These are phyloP conservation scores for Enteromius radiatus DNA, from an alignment of 2,797 vertebrate species.

Conservation along the genomic window DNA sequence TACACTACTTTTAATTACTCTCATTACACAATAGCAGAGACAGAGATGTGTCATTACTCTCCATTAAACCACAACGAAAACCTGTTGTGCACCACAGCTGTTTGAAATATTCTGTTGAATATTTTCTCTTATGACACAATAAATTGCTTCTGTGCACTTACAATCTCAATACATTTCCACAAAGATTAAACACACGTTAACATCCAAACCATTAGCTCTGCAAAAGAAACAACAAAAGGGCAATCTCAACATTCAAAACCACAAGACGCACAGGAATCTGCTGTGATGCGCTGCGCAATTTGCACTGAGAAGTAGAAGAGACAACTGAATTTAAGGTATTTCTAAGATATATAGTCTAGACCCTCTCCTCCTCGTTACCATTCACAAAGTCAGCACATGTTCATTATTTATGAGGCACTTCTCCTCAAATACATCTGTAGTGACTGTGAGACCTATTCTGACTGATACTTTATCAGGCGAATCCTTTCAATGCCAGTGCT, in stretches of 20 bases:
- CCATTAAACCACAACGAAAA: slow-evolving; percentile 57
- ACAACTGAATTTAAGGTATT: slow-evolving; percentile 16
- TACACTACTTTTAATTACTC: slow-evolving; percentile 68
- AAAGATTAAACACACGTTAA: background rate
- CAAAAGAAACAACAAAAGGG: background rate
- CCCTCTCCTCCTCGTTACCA: slow-evolving; percentile 63
- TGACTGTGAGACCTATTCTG: slow-evolving; percentile 55
- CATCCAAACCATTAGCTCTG: slow-evolving; percentile 5
- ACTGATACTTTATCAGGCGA: slow-evolving; percentile 56
- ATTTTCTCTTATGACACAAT: slow-evolving; percentile 14
- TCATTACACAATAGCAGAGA: slow-evolving; percentile 60
- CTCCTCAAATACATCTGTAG: slow-evolving; percentile 58
- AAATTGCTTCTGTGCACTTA: background rate
- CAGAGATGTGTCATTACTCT: slow-evolving; percentile 62
- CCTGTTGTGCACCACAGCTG: slow-evolving; percentile 43
- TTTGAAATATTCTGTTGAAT: background rate
- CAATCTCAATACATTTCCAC: background rate
- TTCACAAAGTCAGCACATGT: slow-evolving; percentile 66
- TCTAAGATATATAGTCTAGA: slow-evolving; percentile 37
- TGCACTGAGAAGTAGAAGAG: background rate
- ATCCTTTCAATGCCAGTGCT: slow-evolving; percentile 57
- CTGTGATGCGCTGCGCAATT: background rate
- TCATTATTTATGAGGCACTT: slow-evolving; percentile 72
- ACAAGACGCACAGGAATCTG: background rate
- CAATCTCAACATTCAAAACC: background rate